Conservation (phyloP, 2,113 vertebrate genomes). For the Cephalopterus ornatus region DNA sequence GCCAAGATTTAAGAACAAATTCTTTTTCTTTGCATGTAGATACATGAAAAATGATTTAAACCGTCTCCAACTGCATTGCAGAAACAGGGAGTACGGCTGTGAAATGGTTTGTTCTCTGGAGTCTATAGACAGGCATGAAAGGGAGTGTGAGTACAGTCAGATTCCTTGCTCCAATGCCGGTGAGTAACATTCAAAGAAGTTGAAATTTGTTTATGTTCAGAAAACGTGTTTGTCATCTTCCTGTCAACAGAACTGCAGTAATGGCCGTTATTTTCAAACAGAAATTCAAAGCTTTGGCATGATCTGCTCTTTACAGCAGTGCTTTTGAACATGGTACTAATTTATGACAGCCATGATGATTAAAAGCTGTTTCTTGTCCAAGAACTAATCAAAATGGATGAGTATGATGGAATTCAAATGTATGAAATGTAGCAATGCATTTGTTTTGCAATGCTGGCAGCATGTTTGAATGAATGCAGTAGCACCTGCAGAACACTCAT, state of each 20-base stretch:
- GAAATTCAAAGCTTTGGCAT: neutral
- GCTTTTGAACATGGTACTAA: neutral
- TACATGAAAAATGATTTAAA: conserved; percentile 91
- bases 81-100: conserved; percentile 81
- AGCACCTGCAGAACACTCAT: neutral
- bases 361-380: neutral
- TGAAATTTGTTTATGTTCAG: neutral
- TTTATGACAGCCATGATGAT: neutral
- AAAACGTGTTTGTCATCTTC: neutral
- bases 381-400: neutral
- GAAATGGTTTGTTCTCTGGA: conserved; percentile 85
- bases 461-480: neutral
- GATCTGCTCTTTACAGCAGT: neutral
- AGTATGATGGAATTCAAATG: neutral
- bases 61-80: conserved; percentile 84
- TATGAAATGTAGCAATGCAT: neutral
- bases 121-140: conserved; percentile 82
- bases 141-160: conserved; percentile 83
- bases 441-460: neutral
- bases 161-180: conserved; percentile 81
- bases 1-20: neutral
- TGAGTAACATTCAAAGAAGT: conserved; percentile 45
- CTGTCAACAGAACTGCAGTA: neutral
- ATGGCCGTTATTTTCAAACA: neutral
- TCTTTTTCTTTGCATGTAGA: conserved; percentile 46